These are phyloP conservation scores for Brotula barbata DNA, from an alignment of 2,797 vertebrate species.

Conservation along the genomic window DNA sequence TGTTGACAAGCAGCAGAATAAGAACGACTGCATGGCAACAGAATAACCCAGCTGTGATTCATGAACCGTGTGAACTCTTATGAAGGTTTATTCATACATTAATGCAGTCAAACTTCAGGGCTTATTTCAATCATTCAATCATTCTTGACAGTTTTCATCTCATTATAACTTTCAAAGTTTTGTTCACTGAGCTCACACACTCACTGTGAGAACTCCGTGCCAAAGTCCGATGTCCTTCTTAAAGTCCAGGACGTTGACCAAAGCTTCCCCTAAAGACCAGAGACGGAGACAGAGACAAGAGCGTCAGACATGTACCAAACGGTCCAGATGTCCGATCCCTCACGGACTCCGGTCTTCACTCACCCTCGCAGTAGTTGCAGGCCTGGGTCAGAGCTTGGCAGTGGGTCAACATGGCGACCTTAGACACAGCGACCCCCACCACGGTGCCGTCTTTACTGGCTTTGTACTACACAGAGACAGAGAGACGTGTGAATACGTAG, in stretches of 20 bases:
- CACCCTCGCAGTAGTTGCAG: conserved; percentile 97
- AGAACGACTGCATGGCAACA: too few species aligned
- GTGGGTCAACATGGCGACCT: conserved; percentile 95
- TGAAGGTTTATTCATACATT: too few species aligned
- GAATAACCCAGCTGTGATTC: too few species aligned
- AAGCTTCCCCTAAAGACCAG: conserved; percentile 84
- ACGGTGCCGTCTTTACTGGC: conserved; percentile 98
- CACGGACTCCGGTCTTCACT: conserved; percentile 43
- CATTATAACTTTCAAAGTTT: too few species aligned
- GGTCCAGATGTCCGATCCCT: background rate
- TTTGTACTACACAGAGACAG: conserved; percentile 85
- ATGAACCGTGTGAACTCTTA: too few species aligned
- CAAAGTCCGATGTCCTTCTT: conserved; percentile 98
- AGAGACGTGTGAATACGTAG: background rate
- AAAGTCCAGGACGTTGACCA: conserved; percentile 97
- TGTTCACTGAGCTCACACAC: conserved; percentile 36
- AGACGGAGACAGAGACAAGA: conserved; percentile 13
- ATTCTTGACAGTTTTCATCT: too few species aligned
- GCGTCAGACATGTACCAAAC: conserved; percentile 3
- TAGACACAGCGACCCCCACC: conserved; percentile 96
- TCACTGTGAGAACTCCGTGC: conserved; percentile 96
- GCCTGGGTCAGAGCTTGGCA: conserved; percentile 96
- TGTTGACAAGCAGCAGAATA: too few species aligned
- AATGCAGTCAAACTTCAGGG: too few species aligned
- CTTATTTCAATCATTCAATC: too few species aligned